phyloP scores from a whole-genome alignment of 2,113 vertebrate genomes.

The Malurus alboscapulatus region DNA sequence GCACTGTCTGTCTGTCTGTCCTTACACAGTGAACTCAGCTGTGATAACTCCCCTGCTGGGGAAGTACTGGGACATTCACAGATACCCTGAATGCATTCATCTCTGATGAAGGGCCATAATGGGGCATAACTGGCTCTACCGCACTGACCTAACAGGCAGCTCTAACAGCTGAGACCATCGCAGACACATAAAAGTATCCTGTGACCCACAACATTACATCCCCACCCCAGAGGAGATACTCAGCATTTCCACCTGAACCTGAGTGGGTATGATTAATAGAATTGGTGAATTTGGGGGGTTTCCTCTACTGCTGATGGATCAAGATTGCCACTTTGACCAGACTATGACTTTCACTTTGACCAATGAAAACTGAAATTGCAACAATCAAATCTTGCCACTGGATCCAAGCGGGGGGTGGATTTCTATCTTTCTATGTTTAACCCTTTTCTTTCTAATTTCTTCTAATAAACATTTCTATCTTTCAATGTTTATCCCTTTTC shows the following conservation, averaged over 20 bases:
- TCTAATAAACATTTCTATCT: too few species aligned
- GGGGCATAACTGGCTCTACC: not conserved
- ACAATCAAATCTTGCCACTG: not conserved
- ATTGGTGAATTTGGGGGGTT: not conserved
- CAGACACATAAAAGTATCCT: not conserved
- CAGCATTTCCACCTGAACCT: not conserved
- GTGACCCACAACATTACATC: too few species aligned
- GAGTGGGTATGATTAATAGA: not conserved
- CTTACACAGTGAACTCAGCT: not conserved
- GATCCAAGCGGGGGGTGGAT: too few species aligned
- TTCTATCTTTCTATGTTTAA: too few species aligned
- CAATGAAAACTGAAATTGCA: not conserved
- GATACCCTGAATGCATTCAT: not conserved
- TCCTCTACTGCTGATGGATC: not conserved
- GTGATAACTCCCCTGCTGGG: not conserved
- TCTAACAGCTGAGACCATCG: not conserved
- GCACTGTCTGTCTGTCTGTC: not conserved
- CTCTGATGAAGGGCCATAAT: not conserved
- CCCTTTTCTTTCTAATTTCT: too few species aligned
- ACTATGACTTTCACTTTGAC: not conserved
- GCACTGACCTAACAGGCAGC: not conserved
- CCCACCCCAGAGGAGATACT: accelerated
- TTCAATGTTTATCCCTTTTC: not conserved
- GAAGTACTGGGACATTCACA: not conserved
- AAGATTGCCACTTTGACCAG: not conserved